Evolutionary conservation across 2,113 vertebrate genomes (phyloP).

Genomic region (Gymnobelideus leadbeateri): DNA sequence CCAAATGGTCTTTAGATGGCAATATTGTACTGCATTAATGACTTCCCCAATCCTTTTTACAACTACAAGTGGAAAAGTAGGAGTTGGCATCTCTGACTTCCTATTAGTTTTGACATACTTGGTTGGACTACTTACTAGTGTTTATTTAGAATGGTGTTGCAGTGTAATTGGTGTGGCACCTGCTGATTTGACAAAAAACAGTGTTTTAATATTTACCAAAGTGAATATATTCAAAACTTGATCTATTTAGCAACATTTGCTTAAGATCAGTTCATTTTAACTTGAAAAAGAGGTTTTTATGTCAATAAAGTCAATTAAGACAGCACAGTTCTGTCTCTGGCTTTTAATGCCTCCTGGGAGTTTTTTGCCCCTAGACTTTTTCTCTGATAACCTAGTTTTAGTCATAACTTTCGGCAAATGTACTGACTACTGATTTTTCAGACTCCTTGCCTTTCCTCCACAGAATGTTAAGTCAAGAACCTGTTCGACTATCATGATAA

Average conservation of each 20-base stretch:
- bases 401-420: conserved; percentile 48
- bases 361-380: background rate
- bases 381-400: conserved; percentile 47
- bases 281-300: conserved; percentile 68
- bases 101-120: conserved; percentile 34
- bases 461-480: background rate
- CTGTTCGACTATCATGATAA: conserved; percentile 38
- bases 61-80: conserved; percentile 38
- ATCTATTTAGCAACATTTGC: conserved; percentile 56
- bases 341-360: background rate
- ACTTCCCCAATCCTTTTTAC: conserved; percentile 49
- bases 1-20: conserved; percentile 77
- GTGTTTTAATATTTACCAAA: conserved; percentile 49
- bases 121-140: conserved; percentile 21
- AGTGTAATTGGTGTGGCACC: conserved; percentile 54
- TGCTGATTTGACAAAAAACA: conserved; percentile 47
- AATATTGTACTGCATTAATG: conserved; percentile 61
- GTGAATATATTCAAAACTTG: background rate
- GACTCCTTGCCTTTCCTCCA: background rate
- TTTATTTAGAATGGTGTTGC: conserved; percentile 51
- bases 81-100: conserved; percentile 59
- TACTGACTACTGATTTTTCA: conserved; percentile 43
- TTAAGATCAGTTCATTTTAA: conserved; percentile 75
- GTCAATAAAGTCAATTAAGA: conserved; percentile 22
- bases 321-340: background rate